These are phyloP conservation scores for Fukomys damarensis DNA, from an alignment of 2,113 vertebrate genomes.

Conservation along the genomic window DNA sequence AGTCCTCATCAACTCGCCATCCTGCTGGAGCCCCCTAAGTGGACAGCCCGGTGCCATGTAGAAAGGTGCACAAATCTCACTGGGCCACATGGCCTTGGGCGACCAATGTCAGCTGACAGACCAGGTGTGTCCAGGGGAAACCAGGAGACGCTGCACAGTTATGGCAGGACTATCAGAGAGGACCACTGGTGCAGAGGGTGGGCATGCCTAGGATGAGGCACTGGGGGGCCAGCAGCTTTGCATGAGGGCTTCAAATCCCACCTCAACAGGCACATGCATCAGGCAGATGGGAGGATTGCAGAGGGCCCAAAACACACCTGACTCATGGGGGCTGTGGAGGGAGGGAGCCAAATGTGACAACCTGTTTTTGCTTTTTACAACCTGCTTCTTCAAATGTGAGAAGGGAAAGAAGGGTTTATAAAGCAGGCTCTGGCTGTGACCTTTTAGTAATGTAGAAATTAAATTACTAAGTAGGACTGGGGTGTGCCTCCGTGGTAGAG, in stretches of 20 bases:
- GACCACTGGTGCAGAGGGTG: accelerated
- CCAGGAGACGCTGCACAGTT: neutral
- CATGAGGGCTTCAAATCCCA: neutral
- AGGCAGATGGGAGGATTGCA: neutral
- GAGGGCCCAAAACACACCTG: neutral
- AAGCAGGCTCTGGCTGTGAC: neutral
- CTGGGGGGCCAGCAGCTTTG: neutral
- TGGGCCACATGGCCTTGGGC: neutral
- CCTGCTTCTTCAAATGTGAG: neutral
- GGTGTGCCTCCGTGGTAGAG: neutral
- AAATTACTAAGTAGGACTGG: neutral
- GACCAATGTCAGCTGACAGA: neutral
- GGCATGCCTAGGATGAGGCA: neutral
- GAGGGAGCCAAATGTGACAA: neutral
- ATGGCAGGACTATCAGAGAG: neutral
- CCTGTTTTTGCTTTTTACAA: neutral
- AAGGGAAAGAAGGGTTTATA: accelerated
- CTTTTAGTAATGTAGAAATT: neutral
- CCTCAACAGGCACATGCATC: neutral
- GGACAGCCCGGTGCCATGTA: neutral
- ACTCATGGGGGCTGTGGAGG: neutral
- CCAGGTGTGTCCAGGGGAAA: neutral
- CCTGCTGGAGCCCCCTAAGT: neutral
- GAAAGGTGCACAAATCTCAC: neutral
- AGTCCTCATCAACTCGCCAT: neutral